Base-by-base conservation (phyloP, 2,888 invertebrate genomes). In the Aphelenchoides bicaudatus region DNA sequence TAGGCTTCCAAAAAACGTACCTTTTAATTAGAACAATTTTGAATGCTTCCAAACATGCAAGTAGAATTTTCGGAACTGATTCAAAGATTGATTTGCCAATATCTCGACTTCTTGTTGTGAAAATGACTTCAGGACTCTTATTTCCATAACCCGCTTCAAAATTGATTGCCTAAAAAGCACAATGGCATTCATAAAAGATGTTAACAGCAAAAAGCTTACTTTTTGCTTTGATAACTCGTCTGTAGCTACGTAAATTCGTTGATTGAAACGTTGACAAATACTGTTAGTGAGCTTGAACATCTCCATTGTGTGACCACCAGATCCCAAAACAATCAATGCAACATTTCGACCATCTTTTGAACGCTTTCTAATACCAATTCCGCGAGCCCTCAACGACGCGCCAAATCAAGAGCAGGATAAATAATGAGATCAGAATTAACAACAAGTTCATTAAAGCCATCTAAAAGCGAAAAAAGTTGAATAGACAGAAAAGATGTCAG, bases 11-110 rank as follows among this genome's bases (percentile, higher is more conserved):
- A 10, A 27, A 62, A 91, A 58, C n/a, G 91, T 91, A 16, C 94
- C 93, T 52, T 92, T 93, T 0, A 92, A 93, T 83, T 93, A 93
- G 81, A 89, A 91, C 48, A 91, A 82, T 71, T 91, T 85, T 69
- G 80, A 77, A 54, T 53, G 87, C 86, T 70, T 84, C 83, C 0
- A 87, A 61, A n/a, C 85, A 83, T 0, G 92, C 86, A 79, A 85
- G 82, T 0, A 89, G 25, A 2, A 92, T 92, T 48, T 88, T 88
- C 66, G 87, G 84, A 39, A 91, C 75, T 16, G 90, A 88, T 34
- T 88, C 86, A 0, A 87, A 58, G 80, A 88, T 93, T 0, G 88
- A 87, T 79, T 96, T 94, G 27, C 86, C 86, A 13, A 96, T 92
- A 80, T 87, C 85, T 63, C 94, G 84, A 79, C 91, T 80, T 67